Base-by-base conservation (phyloP, 2,797 vertebrate species). In the Rhadinocentrus ornatus region DNA sequence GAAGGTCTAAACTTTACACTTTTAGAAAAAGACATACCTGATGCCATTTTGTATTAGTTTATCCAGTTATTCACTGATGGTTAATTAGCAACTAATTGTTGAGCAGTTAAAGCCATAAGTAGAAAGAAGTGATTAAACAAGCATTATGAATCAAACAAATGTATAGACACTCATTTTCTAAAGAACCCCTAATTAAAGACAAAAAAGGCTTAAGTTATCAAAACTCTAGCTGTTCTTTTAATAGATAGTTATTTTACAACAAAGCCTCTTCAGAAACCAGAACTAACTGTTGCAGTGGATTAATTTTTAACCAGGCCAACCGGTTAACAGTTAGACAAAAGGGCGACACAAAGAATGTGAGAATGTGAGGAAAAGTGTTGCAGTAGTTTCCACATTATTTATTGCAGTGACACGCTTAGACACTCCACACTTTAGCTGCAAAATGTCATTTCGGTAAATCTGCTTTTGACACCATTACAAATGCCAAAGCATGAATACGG, bases 1-100 rank as follows among this genome's bases (percentile, higher is more conserved):
- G 63, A 27, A 56, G 46, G 35, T 56, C 22, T 15, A 10, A 34
- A 62, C 24, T 52, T n/a, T 26, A 15, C 24, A 46, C 65, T 41
- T 6, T 53, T 37, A 12, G 62, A 77, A 77, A 37, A 2, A 68
- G 44, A 73, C 18, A 34, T 53, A 3, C n/a, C 62, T 53, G 1
- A 32, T 52, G 24, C 24, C 16, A 52, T 52, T 16, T 27, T 48
- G n/a, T n/a, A 6, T 13, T 29, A 7, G 3, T 26, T 22, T 3
- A 50, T 22, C 20, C 20, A 22, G 46, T 52, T 48, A 48, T 48
- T 50, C 26, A 52, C 22, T 9, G 20, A 48, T n/a, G 20, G 9
- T n/a, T 10, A 48, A 48, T 54, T 26, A 29, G 53, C 4, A 16
- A 29, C 15, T 54, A 6, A 27, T 27, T 18, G 18, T 54, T 29